Evolutionary conservation across 2,113 vertebrate species (phyloP).

Genomic region (Euleptes europaea): DNA sequence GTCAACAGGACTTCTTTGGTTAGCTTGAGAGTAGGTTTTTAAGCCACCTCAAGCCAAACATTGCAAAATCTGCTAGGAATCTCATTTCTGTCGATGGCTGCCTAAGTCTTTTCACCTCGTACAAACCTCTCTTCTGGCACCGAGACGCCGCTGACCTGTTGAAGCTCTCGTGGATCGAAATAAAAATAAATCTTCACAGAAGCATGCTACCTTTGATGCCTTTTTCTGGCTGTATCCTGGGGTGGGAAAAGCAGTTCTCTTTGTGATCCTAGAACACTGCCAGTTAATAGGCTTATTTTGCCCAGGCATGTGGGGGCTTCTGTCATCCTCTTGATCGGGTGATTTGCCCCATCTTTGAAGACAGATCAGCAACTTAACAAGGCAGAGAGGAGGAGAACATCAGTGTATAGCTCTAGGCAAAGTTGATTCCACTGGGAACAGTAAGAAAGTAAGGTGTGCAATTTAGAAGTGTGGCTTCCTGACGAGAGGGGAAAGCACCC

Average conservation of each 20-base stretch:
- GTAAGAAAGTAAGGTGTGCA: not conserved
- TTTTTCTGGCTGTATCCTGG: not conserved
- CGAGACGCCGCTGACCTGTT: no score
- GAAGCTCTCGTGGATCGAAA: not conserved
- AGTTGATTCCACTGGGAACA: constrained; percentile 23
- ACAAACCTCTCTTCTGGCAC: not conserved
- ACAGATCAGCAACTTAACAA: not conserved
- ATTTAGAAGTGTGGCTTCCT: no score
- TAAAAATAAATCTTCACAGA: not conserved
- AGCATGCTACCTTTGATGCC: no score
- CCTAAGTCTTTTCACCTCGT: not conserved
- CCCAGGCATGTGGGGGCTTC: not conserved
- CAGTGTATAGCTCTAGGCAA: constrained; percentile 18
- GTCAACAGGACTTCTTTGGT: no score
- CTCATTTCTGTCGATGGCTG: not conserved
- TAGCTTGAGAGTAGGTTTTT: no score
- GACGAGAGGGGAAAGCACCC: no score
- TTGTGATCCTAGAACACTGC: not conserved
- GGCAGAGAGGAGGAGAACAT: not conserved
- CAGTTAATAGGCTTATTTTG: not conserved
- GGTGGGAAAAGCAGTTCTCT: not conserved
- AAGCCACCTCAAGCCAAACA: no score
- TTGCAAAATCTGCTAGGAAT: not conserved
- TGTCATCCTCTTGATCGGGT: constrained; percentile 19
- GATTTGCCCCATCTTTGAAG: constrained; percentile 3